Base-by-base conservation (phyloP, 1,140 invertebrate species). In the Lerema accius region DNA sequence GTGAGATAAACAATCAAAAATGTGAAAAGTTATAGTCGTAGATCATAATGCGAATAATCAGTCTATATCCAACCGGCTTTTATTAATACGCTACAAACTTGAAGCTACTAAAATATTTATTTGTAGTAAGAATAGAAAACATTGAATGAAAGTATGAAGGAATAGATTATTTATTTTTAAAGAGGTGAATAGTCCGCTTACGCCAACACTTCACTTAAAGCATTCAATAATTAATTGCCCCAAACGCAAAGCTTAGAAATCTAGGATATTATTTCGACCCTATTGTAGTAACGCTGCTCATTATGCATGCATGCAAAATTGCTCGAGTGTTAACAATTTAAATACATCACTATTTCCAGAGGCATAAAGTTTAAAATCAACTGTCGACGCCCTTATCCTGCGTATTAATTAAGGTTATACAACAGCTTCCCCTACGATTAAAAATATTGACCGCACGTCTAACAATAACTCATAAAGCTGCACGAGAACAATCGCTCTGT, bases 341-440 rank as follows among this genome's bases (percentile, higher is more conserved):
- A 37, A 37, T 37, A 2, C 7, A 37, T 11, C 35, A 37, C 35
- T 37, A 11, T 37, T n/a, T 37, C 10, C 3, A 37, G 10, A 7
- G n/a, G n/a, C 10, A 37, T 37, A 37, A 11, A 4, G 35, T 37
- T 37, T 11, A 37, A 37, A 37, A 3, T 37, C n/a, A 37, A 3
- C n/a, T 11, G 35, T 37, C 1, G n/a, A 37, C 2, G 3, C n/a
- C 9, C 5, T 23, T 7, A 32, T 37, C 35, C 35, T 11, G 9
- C 7, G 28, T 32, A 32, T 32, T 32, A 32, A 32, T 37, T 37
- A 11, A 37, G 0, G 35, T 11, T 32, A 37, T n/a, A 37, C 45
- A 50, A 53, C 51, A 48, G 17, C 28, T 43, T 51, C 49, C 39
- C 35, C 42, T 46, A 55, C 50, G 50, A 46, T 46, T 59, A 46